These are phyloP conservation scores for Misgurnus mizolepis DNA, from an alignment of 2,113 vertebrate species.

Conservation along the genomic window DNA sequence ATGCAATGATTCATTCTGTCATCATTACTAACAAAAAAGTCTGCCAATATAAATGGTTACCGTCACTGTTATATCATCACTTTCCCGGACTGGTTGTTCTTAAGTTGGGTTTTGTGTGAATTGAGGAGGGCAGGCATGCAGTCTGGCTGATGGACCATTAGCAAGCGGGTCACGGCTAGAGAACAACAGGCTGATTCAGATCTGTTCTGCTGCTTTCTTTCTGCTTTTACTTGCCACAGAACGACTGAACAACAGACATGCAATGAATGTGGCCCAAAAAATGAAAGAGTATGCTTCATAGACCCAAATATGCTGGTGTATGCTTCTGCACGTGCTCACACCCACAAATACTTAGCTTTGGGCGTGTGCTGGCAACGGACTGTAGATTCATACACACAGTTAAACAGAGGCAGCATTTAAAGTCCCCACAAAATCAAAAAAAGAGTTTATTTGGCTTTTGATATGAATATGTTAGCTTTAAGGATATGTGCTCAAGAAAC, in stretches of 20 bases:
- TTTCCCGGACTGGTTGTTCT: not conserved
- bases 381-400: not conserved
- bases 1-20: not conserved
- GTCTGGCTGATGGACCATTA: not conserved
- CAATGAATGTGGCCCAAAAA: not conserved
- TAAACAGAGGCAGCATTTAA: no score
- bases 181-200: conserved; percentile 42
- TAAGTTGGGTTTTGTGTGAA: conserved; percentile 9
- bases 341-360: not conserved
- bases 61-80: not conserved
- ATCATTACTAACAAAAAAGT: not conserved
- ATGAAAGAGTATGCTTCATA: conserved; percentile 6
- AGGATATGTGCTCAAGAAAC: no score
- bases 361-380: not conserved
- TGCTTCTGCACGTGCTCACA: conserved; percentile 17
- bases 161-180: not conserved
- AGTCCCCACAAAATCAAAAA: no score
- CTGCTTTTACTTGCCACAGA: conserved; percentile 21
- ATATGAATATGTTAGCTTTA: no score
- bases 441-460: no score
- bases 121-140: conserved; percentile 13
- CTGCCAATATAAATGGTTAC: not conserved
- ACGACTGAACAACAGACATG: conserved; percentile 8
- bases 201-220: not conserved
- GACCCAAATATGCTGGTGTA: not conserved